These are phyloP conservation scores for Tadarida brasiliensis DNA, from an alignment of 2,797 vertebrate genomes.

Conservation along the genomic window DNA sequence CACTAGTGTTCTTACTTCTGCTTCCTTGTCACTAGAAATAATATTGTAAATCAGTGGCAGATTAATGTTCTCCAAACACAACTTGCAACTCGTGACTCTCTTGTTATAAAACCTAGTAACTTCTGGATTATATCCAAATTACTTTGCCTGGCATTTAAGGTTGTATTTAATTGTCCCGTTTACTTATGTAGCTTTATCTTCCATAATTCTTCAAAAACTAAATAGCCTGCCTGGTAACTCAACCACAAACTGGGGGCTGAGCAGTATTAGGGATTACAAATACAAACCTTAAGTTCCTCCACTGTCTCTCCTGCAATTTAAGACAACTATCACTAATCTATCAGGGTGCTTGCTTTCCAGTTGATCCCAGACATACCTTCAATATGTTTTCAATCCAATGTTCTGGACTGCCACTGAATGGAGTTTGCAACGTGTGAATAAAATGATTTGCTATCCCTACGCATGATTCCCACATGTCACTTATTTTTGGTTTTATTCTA, in stretches of 20 bases:
- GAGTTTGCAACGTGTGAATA: not conserved
- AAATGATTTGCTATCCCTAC: not conserved
- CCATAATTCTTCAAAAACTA: constrained; percentile 6
- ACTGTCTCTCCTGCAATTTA: constrained; percentile 6
- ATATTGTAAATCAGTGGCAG: not conserved
- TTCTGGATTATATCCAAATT: constrained; percentile 18
- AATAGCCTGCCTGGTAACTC: not conserved
- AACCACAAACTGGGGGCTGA: not conserved
- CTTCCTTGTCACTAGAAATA: constrained; percentile 3
- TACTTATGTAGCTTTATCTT: constrained; percentile 38
- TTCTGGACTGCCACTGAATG: not conserved
- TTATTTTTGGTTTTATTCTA: constrained; percentile 44
- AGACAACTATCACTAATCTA: not conserved
- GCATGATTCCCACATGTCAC: not conserved
- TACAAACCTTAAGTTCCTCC: not conserved
- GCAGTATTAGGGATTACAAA: constrained; percentile 23
- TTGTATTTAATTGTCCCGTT: constrained; percentile 10
- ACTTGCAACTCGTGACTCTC: not conserved
- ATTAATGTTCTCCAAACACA: not conserved
- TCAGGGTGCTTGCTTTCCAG: not conserved
- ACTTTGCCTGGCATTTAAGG: constrained; percentile 24
- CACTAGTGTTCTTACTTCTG: not conserved
- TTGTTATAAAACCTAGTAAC: constrained; percentile 39
- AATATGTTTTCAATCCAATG: not conserved
- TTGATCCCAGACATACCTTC: not conserved